Evolutionary conservation across 53 echinoderm and acorn worm genomes (phyloP).

Genomic region (Mesocentrotus franciscanus): DNA sequence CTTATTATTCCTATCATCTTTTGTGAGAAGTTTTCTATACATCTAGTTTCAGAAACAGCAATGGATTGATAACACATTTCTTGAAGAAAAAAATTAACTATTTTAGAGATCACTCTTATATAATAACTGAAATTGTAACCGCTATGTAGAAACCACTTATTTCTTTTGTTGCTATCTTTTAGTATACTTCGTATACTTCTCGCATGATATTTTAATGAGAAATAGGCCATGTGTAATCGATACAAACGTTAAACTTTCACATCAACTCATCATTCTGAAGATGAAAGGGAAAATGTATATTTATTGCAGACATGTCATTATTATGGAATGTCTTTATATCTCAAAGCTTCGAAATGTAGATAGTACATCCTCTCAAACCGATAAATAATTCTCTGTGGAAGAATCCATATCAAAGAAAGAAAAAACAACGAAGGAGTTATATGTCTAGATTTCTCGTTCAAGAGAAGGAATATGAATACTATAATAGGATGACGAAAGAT

Average conservation of each 20-base stretch:
- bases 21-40: no score
- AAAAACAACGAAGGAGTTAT: neutral
- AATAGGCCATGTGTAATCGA: no score
- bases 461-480: neutral
- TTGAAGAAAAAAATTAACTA: no score
- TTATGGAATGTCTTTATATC: neutral
- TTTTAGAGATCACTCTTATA: no score
- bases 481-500: constrained; percentile 60
- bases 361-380: neutral
- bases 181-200: neutral
- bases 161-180: no score
- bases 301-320: neutral
- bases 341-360: neutral
- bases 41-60: no score
- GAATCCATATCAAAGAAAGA: neutral
- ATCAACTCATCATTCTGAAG: neutral
- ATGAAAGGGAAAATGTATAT: neutral
- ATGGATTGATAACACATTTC: no score
- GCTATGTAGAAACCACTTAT: no score
- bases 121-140: no score
- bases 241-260: neutral
- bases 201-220: neutral
- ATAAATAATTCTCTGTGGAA: neutral
- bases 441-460: constrained; percentile 26
- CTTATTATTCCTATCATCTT: no score